Conservation (phyloP, 1,140 invertebrate species). For the Aradophagus sp. region DNA sequence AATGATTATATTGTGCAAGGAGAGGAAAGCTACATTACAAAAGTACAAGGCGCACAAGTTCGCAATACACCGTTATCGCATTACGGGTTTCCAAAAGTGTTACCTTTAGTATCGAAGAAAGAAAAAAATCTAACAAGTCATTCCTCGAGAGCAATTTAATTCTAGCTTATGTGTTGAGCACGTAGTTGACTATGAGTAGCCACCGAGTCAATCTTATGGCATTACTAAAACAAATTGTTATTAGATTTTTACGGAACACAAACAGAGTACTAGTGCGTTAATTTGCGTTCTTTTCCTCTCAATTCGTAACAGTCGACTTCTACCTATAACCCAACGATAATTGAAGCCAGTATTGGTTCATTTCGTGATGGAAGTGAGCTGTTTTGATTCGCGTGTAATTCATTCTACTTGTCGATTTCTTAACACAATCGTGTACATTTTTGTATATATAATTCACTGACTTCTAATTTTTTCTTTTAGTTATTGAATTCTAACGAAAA, state of each 20-base stretch:
- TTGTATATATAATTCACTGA: slow-evolving; percentile 35
- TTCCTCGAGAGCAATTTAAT: slow-evolving; percentile 36
- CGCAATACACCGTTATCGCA: slow-evolving; percentile 48
- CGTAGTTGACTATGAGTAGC: slow-evolving; percentile 49
- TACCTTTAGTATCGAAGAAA: slow-evolving; percentile 40
- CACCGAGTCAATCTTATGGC: slow-evolving; percentile 30
- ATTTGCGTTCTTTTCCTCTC: slow-evolving; percentile 9
- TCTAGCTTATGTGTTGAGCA: slow-evolving; percentile 51
- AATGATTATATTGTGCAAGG: slow-evolving; percentile 11
- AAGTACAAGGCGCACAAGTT: slow-evolving; percentile 58
- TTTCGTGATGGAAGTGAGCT: slow-evolving; percentile 10
- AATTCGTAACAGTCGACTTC: slow-evolving; percentile 9
- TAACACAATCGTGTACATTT: slow-evolving; percentile 20
- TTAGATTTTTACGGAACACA: slow-evolving; percentile 40
- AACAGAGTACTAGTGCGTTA: slow-evolving; percentile 6
- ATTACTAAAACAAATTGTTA: slow-evolving; percentile 35
- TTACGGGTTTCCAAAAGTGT: slow-evolving; percentile 50
- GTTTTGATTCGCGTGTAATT: too few species aligned
- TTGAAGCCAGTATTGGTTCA: too few species aligned
- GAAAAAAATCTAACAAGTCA: slow-evolving; percentile 19
- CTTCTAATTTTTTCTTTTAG: neutral
- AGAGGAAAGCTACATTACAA: slow-evolving; percentile 27
- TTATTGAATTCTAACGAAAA: neutral
- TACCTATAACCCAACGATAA: neutral
- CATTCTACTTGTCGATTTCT: too few species aligned